Percentiles rank a stretch among this genome's conserved stretches.
Conservation (phyloP, 2,797 vertebrate species). For the Lates japonicus region DNA sequence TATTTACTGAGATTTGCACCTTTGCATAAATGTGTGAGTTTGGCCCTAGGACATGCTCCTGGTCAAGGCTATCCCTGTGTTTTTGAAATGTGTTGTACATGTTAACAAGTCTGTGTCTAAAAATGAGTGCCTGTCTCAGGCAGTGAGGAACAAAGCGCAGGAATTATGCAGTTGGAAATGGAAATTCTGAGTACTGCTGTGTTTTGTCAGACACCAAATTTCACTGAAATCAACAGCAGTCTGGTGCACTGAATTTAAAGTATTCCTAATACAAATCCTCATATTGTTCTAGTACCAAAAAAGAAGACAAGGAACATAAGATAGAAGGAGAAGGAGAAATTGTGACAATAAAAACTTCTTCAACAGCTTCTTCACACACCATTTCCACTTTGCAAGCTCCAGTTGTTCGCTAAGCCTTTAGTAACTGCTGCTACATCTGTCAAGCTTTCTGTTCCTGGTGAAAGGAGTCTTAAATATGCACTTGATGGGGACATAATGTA, state of each 20-base stretch:
- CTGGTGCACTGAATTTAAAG: constrained; percentile 26
- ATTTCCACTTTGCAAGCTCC: neutral
- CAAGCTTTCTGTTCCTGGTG: neutral
- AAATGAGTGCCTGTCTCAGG: constrained; percentile 8
- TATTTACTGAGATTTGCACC: constrained; percentile 53
- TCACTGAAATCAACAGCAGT: constrained; percentile 29
- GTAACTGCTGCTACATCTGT: constrained; percentile 21
- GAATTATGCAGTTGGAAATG: constrained; percentile 5
- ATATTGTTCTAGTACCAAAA: constrained; percentile 1
- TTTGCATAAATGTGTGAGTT: constrained; percentile 51
- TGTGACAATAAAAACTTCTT: constrained; percentile 27
- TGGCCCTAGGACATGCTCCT: constrained; percentile 41
- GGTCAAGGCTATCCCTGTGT: constrained; percentile 12
- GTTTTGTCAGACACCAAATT: constrained; percentile 31
- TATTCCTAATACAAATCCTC: constrained; percentile 31
- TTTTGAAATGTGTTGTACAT: constrained; percentile 28
- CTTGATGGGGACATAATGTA: neutral
- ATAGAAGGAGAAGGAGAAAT: neutral
- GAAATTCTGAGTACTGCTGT: neutral
- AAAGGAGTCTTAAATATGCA: neutral
- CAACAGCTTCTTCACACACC: constrained; percentile 14
- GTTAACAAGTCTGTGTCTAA: constrained; percentile 32
- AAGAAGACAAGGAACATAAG: neutral
- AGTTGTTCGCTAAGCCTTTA: constrained; percentile 6
- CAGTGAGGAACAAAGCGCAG: neutral